Evolutionary conservation across 2,113 vertebrate species (phyloP).

Genomic region (Sus scrofa): T2T-Sscrofa CM000822.6:71645501-71646000

Average conservation of each 20-base stretch:
- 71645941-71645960: no score
- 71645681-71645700: background rate
- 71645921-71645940: background rate
- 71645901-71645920: background rate
- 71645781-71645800: background rate
- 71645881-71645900: background rate
- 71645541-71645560: background rate
- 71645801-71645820: background rate
- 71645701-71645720: background rate
- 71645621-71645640: background rate
- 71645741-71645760: background rate
- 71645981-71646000: no score
- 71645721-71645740: background rate
- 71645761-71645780: background rate
- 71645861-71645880: background rate
- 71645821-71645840: background rate
- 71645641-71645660: background rate
- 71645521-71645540: conserved; percentile 8
- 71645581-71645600: background rate
- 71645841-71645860: background rate
- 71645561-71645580: background rate
- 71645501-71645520: background rate
- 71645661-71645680: background rate
- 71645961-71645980: no score
- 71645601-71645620: background rate